Evolutionary conservation across 2,888 invertebrate genomes (phyloP).

Genomic region (Lochmaea crataegi): DNA sequence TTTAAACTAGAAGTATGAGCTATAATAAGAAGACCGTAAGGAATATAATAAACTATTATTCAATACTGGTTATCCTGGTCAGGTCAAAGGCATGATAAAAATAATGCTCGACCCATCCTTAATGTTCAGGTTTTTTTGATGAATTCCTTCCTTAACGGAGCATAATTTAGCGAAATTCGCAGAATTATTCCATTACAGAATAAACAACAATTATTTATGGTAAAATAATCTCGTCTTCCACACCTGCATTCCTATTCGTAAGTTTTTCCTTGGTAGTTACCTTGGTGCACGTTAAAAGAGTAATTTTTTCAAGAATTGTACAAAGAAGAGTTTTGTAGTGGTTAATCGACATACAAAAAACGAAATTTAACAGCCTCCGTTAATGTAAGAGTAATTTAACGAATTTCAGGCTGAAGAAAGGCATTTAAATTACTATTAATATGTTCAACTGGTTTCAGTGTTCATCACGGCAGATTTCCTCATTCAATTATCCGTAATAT

Average conservation of each 20-base stretch:
- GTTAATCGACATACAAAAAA: slow-evolving; percentile 24
- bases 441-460: slow-evolving; percentile 8
- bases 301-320: slow-evolving; percentile 11
- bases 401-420: slow-evolving; percentile 17
- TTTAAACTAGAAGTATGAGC: too few relatives aligned
- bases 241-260: slow-evolving; percentile 17
- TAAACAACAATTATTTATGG: not conserved
- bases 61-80: too few relatives aligned
- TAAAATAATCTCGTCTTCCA: slow-evolving; percentile 15
- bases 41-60: too few relatives aligned
- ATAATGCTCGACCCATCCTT: too few relatives aligned
- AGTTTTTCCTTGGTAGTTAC: slow-evolving; percentile 30
- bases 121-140: too few relatives aligned
- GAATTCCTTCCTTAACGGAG: too few relatives aligned
- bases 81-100: too few relatives aligned
- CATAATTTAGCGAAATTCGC: too few relatives aligned
- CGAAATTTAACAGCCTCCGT: not conserved
- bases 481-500: slow-evolving; percentile 1
- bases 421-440: slow-evolving; percentile 22
- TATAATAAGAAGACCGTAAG: too few relatives aligned
- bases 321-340: slow-evolving; percentile 15
- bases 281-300: slow-evolving; percentile 17
- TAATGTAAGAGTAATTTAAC: slow-evolving; percentile 9
- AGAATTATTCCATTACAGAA: not conserved
- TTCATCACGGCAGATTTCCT: slow-evolving; percentile 21